These are phyloP conservation scores for Drosophila sucinea DNA, from an alignment of 1,140 invertebrate species.

Conservation along the genomic window DNA sequence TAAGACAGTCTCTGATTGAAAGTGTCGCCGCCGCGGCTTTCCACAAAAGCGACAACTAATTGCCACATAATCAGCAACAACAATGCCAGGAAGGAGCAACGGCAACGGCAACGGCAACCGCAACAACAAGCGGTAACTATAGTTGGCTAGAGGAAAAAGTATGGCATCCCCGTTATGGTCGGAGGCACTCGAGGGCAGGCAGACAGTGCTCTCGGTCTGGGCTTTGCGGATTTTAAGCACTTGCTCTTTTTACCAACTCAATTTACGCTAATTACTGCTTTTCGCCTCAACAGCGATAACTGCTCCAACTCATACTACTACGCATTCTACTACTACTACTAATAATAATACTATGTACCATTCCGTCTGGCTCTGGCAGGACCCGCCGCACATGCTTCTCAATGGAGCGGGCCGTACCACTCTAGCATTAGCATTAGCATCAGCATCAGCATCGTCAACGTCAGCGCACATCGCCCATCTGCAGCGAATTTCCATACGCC, in stretches of 20 bases:
- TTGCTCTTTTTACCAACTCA: constrained; percentile 80
- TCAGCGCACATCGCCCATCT: constrained; percentile 56
- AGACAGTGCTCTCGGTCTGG: not conserved
- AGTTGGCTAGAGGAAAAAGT: constrained; percentile 19
- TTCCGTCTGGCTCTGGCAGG: constrained; percentile 14
- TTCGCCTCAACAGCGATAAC: constrained; percentile 67
- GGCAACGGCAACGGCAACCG: constrained; percentile 18
- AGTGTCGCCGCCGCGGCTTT: constrained; percentile 53
- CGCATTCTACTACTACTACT: not conserved
- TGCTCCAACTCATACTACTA: constrained; percentile 20
- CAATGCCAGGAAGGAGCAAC: constrained; percentile 10
- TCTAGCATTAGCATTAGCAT: not conserved
- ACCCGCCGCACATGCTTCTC: not conserved
- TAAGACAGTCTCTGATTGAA: constrained; percentile 50
- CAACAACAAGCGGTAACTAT: constrained; percentile 53
- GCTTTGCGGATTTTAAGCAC: constrained; percentile 52
- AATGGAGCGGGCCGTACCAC: not conserved
- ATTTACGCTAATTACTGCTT: constrained; percentile 80
- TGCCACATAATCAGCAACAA: constrained; percentile 74
- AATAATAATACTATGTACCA: not conserved
- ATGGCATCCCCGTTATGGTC: not conserved
- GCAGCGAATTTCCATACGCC: constrained; percentile 50
- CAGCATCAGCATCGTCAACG: constrained; percentile 26
- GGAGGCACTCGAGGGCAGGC: constrained; percentile 4
- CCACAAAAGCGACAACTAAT: constrained; percentile 77